Base-by-base conservation (phyloP, 2,888 invertebrate species). In the Pandemis heparana region DNA sequence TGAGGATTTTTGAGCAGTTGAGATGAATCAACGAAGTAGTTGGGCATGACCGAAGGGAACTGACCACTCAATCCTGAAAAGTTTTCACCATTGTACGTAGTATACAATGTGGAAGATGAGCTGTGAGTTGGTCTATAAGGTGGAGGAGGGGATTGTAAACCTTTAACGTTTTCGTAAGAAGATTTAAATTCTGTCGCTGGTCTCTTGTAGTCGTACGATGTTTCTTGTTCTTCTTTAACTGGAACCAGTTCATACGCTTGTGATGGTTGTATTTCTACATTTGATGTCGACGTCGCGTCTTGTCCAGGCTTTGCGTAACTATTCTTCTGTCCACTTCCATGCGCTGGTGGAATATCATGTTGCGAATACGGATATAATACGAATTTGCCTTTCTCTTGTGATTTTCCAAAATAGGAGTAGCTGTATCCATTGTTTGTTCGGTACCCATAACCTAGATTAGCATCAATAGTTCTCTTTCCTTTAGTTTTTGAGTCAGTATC, bases 321-420 rank as follows among this genome's bases (percentile, higher is more conserved):
- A 48, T 79, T 65, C 76, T 78, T 81, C 46, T 78, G 76, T 0
- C 77, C 70, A 59, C 78, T 78, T 41, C 78, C 46, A 18, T 76
- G 77, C 14, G 79, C 77, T 12, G 95, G 78, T 5, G 95, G 95
- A 75, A 96, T 95, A 79, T 96, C 96, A 71, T 96, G 93, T 84
- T 96, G 96, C 0, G 96, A 96, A 83, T 96, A 96, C 5, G 96
- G 96, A 82, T 96, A 96, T 75, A 96, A 94, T 92, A 95, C 95
- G 79, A 95, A 96, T 81, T 95, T 96, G 12, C 94, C 94, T 80
- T 92, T 90, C 41, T 92, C 90, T 79, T 92, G 81, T 41, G 90
- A 85, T 82, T 91, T 93, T n/a, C 94, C 95, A 53, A 94, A 94
- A 77, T 94, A 92, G 3, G 91, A 89, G 77, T 95, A 95, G n/a